Percentiles rank a stretch among this genome's conserved stretches.
Conservation (phyloP, 2,797 vertebrate species). For the Gouania willdenowi region DNA sequence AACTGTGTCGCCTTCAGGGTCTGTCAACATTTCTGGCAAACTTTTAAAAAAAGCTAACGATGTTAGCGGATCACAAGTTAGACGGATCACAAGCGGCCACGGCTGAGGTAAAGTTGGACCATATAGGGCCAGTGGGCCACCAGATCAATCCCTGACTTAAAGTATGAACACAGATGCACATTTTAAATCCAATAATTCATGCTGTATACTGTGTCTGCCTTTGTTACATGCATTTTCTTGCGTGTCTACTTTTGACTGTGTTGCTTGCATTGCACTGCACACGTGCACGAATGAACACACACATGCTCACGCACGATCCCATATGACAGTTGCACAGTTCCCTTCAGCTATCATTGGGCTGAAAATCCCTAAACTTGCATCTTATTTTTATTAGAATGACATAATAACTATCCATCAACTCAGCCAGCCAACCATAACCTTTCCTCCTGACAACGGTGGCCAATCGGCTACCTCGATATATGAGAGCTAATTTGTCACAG, state of each 20-base stretch:
- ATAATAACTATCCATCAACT: slow-evolving; percentile 67
- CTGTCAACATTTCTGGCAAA: no score
- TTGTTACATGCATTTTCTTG: neutral
- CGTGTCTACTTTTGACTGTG: neutral
- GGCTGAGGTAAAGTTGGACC: no score
- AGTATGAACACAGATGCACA: no score
- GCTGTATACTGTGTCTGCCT: no score
- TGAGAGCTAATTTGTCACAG: slow-evolving; percentile 65
- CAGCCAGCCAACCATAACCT: slow-evolving; percentile 40
- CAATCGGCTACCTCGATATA: slow-evolving; percentile 43
- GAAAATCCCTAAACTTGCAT: slow-evolving; percentile 56
- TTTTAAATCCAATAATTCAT: no score
- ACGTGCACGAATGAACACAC: neutral
- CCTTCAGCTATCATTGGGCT: slow-evolving; percentile 31
- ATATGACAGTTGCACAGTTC: slow-evolving; percentile 1
- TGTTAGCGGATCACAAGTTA: no score
- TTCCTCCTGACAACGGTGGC: slow-evolving; percentile 45
- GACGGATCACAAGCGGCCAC: no score
- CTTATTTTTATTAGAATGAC: slow-evolving; percentile 60
- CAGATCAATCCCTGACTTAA: no score
- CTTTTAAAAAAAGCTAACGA: no score
- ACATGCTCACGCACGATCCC: slow-evolving; percentile 5
- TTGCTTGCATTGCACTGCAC: neutral
- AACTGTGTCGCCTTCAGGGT: no score
- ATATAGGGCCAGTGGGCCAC: no score